Base-by-base conservation (phyloP, 2,888 invertebrate genomes). In the Electrophaes corylata region DNA sequence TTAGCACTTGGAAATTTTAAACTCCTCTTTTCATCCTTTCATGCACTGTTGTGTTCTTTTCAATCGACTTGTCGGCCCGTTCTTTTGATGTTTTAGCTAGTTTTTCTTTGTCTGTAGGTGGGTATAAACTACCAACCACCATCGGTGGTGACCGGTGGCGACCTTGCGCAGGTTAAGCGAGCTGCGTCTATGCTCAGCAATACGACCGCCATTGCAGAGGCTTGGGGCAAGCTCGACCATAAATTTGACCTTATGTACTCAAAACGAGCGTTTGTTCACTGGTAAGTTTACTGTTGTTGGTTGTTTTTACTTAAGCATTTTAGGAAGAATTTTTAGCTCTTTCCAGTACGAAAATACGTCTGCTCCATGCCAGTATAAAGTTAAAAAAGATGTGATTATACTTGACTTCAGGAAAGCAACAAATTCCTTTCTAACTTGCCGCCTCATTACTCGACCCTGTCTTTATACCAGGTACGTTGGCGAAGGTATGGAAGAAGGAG, bases 211-310 rank as follows among this genome's bases (percentile, higher is more conserved):
- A 97, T 98, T 75, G 95, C 96, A 11, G 95, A 96, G 75, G 97
- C 97, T 47, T 98, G 97, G 96, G 95, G 95, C 65, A 96, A 97
- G 78, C 93, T 98, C 57, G 96, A 98, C 89, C 96, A 95, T 87
- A 99, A 98, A 89, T 98, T 98, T 84, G 98, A 98, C 89, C 93
- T 98, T 75, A 97, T 98, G 97, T 98, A 95, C 88, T 95, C 96
- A 66, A 98, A 98, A 91, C 92, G 96, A 61, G 98, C 98, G 47
- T 99, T 99, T 79, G 97, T 98, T 64, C 98, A 98, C 84, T 98
- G 98, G 98, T 97, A 92, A 79, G 94, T 31, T 40, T 60, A 18
- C 2, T 31, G 11, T 1, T 31, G 4, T 31, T n/a, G n/a, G n/a
- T n/a, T n/a, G n/a, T n/a, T n/a, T n/a, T n/a, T n/a, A n/a, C n/a